Evolutionary conservation across 1,140 invertebrate species (phyloP).

Genomic region (Heliconius hermathena): DNA sequence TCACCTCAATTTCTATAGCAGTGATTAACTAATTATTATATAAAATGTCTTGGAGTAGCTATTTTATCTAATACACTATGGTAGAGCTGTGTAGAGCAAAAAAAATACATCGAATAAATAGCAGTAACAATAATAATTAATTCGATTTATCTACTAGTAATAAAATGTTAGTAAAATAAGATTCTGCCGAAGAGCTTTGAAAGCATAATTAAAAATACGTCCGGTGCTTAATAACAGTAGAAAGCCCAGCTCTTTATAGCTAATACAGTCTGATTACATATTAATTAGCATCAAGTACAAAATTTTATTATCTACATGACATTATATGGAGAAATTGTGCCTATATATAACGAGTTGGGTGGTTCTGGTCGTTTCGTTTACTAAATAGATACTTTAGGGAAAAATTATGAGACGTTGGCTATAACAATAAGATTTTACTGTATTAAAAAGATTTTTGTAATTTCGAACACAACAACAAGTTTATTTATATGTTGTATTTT

Average conservation of each 20-base stretch:
- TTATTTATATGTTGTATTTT: too few relatives aligned
- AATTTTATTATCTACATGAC: conserved; percentile 3
- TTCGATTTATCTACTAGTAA: neutral
- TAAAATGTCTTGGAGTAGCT: too few relatives aligned
- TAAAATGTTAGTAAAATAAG: neutral
- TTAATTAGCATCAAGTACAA: neutral
- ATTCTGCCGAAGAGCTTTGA: neutral
- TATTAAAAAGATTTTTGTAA: too few relatives aligned
- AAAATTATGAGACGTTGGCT: too few relatives aligned
- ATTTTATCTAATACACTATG: too few relatives aligned
- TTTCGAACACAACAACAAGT: too few relatives aligned
- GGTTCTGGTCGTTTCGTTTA: neutral
- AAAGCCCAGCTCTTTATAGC: neutral
- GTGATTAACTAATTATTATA: too few relatives aligned
- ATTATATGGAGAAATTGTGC: conserved; percentile 1
- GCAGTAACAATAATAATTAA: too few relatives aligned
- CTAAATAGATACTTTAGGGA: neutral
- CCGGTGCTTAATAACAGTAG: neutral
- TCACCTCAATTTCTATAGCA: too few relatives aligned
- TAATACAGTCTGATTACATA: conserved; percentile 7
- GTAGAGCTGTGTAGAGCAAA: too few relatives aligned
- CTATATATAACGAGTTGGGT: neutral
- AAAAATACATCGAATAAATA: too few relatives aligned
- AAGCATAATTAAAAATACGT: conserved; percentile 11
- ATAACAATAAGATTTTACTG: too few relatives aligned